Base-by-base conservation (phyloP, 64 coral and sea anemone species). In the Exaiptasia diaphana region DNA sequence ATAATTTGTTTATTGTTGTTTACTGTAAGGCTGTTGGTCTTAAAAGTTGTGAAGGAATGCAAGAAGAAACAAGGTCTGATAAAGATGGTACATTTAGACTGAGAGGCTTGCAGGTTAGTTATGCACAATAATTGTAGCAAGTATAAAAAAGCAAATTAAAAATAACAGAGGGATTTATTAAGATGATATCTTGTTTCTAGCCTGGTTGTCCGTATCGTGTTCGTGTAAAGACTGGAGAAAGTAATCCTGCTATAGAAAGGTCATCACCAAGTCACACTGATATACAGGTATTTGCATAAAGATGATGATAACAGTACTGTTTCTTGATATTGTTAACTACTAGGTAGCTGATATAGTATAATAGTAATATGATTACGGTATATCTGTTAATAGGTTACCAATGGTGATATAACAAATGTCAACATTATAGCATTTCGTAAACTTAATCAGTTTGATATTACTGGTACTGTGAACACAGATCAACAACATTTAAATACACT, bases 51-150 rank as follows among this genome's bases (percentile, higher is more conserved):
- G 90, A 99, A 81, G 85, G 89, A 32, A 93, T 85, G 75, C 95
- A 99, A 42, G 95, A 99, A 88, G 95, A 99, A 76, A 99, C 95
- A 21, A 67, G 86, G 50, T 87, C 95, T 29, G 95, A 92, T 69
- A 68, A 92, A 31, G 95, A 89, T 33, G 95, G 95, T n/a, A 86
- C 64, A 13, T 99, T 89, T 56, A 73, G 95, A 28, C 85, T 99
- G 31, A 90, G 95, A 61, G 95, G 95, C 71, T 59, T 99, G 33
- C 95, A 99, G 74, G 95, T 99, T 22, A 60, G 67, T 74, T 11
- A 8, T 8, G 67, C 10, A n/a, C n/a, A n/a, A n/a, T n/a, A n/a
- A n/a, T n/a, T n/a, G n/a, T n/a, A n/a, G n/a, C n/a, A n/a, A n/a
- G n/a, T n/a, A n/a, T n/a, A n/a, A n/a, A n/a, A n/a, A n/a, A n/a